These are phyloP conservation scores for Oreohelix idahoensis DNA, from an alignment of 1,140 invertebrate genomes.

Conservation along the genomic window DNA sequence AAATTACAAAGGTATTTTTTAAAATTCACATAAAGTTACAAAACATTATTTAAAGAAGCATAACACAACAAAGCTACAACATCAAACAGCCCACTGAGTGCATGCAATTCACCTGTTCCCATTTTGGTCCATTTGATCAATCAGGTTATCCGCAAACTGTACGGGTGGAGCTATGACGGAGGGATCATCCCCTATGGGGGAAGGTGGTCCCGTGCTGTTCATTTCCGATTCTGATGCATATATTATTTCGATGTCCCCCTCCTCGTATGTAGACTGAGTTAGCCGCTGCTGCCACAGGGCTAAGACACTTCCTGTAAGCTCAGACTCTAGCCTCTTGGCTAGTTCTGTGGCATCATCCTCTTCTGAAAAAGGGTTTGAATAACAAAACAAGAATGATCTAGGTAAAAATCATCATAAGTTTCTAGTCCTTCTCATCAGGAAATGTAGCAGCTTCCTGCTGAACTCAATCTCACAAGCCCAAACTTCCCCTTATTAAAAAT, in stretches of 20 bases:
- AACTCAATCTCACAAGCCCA: no score
- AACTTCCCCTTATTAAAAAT: no score
- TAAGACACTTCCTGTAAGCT: conserved; percentile 36
- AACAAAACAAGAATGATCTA: conserved; percentile 3
- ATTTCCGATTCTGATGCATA: conserved; percentile 37
- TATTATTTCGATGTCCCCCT: conserved; percentile 30
- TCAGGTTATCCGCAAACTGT: background rate
- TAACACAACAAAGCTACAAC: background rate
- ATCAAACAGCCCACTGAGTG: background rate
- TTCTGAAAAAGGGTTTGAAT: conserved; percentile 13
- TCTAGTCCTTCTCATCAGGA: no score
- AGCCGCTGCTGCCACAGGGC: conserved; percentile 37
- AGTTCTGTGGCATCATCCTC: conserved; percentile 26
- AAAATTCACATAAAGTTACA: no score
- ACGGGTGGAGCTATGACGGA: background rate
- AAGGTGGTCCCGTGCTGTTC: conserved; percentile 15
- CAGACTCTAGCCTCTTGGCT: conserved; percentile 25
- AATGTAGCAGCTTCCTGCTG: no score
- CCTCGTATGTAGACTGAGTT: conserved; percentile 27
- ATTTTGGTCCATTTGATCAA: conserved; percentile 4
- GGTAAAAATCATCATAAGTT: no score
- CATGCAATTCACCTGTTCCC: conserved; percentile 36
- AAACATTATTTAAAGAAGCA: no score
- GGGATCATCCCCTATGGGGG: conserved; percentile 3
- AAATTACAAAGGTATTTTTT: no score